A percentile compares a stretch with the other conserved stretches of the same genome.
Conservation (phyloP, 2,797 vertebrate genomes). For the Mormyrus hasselquistii region DNA sequence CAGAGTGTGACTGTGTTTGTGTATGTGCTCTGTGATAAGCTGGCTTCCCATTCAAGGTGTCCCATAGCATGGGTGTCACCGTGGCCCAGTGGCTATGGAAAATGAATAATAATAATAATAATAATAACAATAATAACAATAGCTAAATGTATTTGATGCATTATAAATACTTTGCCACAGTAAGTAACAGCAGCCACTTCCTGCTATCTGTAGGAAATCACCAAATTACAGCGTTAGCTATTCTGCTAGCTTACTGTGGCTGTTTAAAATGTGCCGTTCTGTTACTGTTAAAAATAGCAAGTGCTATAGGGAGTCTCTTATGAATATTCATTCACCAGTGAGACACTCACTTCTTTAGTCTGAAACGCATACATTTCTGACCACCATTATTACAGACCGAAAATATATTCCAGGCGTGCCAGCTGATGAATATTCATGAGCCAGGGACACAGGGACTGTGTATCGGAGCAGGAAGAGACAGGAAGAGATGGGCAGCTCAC, state of each 20-base stretch:
- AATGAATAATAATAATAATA: not conserved
- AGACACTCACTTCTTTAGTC: conserved; percentile 8
- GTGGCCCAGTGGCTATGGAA: not conserved
- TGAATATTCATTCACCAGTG: conserved; percentile 8
- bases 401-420: conserved; percentile 5
- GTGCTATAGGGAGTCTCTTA: not conserved
- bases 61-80: not conserved
- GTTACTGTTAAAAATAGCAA: conserved; percentile 7
- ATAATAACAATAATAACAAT: not conserved
- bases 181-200: not conserved
- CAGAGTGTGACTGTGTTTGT: not conserved
- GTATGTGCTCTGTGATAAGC: not conserved
- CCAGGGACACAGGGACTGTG: not conserved
- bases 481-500: not conserved
- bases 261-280: not conserved
- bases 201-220: not conserved
- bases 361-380: not conserved
- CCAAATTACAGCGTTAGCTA: not conserved
- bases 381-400: not conserved
- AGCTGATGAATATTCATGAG: conserved; percentile 10
- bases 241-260: not conserved
- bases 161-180: not conserved
- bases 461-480: not conserved
- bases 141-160: not conserved
- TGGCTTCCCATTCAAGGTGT: not conserved